Evolutionary conservation across 2,888 invertebrate species (phyloP), one percentile per base, ranked within the genome.

Genomic region (Darwinula stevensoni): DNA sequence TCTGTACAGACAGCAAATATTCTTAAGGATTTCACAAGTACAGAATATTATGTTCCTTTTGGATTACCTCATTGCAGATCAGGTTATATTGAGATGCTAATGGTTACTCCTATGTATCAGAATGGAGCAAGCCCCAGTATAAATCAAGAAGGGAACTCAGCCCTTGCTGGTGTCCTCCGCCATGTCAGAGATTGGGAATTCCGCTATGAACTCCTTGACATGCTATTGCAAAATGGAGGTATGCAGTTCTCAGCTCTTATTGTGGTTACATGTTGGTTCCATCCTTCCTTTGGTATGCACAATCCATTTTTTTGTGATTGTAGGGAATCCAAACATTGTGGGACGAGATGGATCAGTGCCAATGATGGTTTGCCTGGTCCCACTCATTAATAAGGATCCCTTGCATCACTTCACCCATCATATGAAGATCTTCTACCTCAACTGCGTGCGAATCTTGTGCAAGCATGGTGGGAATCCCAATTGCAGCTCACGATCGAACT

Each of bases 391-490:
- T 46, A 69, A 69, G 44, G 68, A 69, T 49, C 65, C 67, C 30
- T 47, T 67, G 30, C 66, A 67, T 46, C 63, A 66, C 47, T 66
- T 67, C 44, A 67, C 67, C 3, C 68, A 68, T 47, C 64, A 61
- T 39, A 67, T 67, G 65, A 68, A 68, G 57, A 65, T 70, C 3
- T 67, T 65, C 45, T 69, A 70, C 45, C 46, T 70, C 39, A 64
- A 65, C 43, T 69, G 68, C 45, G 63, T 72, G 32, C 56, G 65
- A 29, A 61, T 67, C 30, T 52, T 72, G 15, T 50, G 71, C 39
- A 62, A 65, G 43, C 59, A 65, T 44, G 69, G 70, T 37, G 70
- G 70, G 16, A 65, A 67, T 47, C 65, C 68, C 18, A 71, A 71
- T 47, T 69, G 70, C 48, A 61, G 63, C 37, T 65, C 66, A 43